Evolutionary conservation across 2,113 vertebrate genomes (phyloP), one percentile per base, ranked within the genome.

Genomic region (Cavia aperea): DNA sequence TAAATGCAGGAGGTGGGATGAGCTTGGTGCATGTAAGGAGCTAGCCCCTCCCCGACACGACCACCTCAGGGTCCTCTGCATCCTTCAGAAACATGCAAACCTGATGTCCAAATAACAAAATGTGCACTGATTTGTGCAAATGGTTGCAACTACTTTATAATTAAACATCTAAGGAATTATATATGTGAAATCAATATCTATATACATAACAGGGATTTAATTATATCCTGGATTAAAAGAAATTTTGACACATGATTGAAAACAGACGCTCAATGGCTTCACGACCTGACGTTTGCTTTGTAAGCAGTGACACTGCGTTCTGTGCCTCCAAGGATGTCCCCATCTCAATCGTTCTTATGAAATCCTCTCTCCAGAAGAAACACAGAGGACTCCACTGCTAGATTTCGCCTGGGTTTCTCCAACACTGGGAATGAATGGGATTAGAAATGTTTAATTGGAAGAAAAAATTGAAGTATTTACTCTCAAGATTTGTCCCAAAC

Each of bases 191-290:
- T 78, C 86, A 91, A 82, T 95, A 90, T 92, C 89, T 93, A 81
- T 92, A 51, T 82, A 79, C 88, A 68, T 88, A 93, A 81, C 51
- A 79, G 39, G 39, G 86, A 72, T 93, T 96, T 96, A 90, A 95
- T 96, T 94, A 90, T 86, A 96, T 93, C 95, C 91, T 94, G 92
- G 91, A 95, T 96, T 95, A 95, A 90, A 95, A 93, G 91, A 95
- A 79, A 95, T 83, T 58, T 95, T 92, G 86, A 92, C 82, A 68
- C 79, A 65, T 39, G 83, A 95, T 95, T 95, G 89, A 95, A 95
- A 95, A 95, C 94, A 96, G 95, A 92, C 94, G 95, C 75, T 79
- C 91, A 82, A 1, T 90, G 84, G 93, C 62, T 90, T 90, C 26
- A 19, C 62, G 66, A 90, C 92, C 96, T 90, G 88, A 58, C 46